Evolutionary conservation across 2,888 invertebrate genomes (phyloP).

Genomic region (Agrochola lychnidis): DNA sequence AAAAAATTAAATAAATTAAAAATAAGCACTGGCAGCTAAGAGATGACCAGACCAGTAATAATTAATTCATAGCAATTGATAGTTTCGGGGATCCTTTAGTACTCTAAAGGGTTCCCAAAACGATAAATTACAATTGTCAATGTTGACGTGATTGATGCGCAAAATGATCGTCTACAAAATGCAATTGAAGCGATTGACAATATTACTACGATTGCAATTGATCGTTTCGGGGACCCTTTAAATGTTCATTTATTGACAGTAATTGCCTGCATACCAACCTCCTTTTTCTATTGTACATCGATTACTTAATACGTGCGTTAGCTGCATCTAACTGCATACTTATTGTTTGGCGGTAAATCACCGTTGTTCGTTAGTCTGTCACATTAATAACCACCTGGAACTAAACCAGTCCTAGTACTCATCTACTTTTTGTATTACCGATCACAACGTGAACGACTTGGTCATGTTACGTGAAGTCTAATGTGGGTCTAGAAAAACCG

Average conservation of each 20-base stretch:
- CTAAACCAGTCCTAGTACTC: slow-evolving; percentile 40
- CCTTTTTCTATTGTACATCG: slow-evolving; percentile 12
- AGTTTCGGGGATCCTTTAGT: too few species aligned
- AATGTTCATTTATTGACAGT: background rate
- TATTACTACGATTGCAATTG: background rate
- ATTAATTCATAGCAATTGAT: too few species aligned
- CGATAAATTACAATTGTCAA: background rate
- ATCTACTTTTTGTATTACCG: slow-evolving; percentile 28
- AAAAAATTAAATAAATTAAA: too few species aligned
- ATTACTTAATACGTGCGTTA: slow-evolving; percentile 43
- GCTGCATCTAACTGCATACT: slow-evolving; percentile 29
- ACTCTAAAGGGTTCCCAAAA: too few species aligned
- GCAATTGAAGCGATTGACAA: background rate
- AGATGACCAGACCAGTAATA: too few species aligned
- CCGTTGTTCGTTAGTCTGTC: slow-evolving; percentile 44
- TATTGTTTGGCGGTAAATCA: slow-evolving; percentile 46
- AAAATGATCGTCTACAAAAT: background rate
- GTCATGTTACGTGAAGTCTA: slow-evolving; percentile 37
- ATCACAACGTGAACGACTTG: slow-evolving; percentile 29
- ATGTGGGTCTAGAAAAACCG: slow-evolving; percentile 20
- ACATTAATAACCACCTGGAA: slow-evolving; percentile 57
- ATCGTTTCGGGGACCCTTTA: background rate
- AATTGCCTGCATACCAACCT: background rate
- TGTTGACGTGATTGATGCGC: background rate
- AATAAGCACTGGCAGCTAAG: too few species aligned